Base-by-base conservation (phyloP, 2,113 vertebrate genomes). In the Nothocercus nigrocapillus region DNA sequence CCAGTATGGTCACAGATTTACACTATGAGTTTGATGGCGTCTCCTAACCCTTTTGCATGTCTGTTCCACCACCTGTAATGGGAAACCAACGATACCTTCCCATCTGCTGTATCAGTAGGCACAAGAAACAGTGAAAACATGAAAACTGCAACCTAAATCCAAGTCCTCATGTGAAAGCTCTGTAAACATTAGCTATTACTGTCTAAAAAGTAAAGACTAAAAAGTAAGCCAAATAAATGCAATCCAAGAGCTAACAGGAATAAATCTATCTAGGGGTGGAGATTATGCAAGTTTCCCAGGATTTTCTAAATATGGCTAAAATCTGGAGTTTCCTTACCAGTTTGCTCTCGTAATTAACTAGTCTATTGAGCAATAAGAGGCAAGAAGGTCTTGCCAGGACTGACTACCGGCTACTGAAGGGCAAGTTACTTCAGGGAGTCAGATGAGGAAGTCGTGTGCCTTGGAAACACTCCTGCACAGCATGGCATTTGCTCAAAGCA, bases 261-360 rank as follows among this genome's bases (percentile, higher is more conserved):
- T 44, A 95, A 91, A 85, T 66, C 63, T 70, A 51, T 89, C 61
- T 91, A 92, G 59, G 54, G 28, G 0, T 82, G 14, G 72, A 83
- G 72, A 88, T 93, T 47, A 83, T 32, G 32, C 51, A 51, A 86
- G 11, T 90, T 90, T 94, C 64, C 69, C 44, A 40, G 76, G 38
- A 73, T 91, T 81, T 83, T 85, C 75, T 91, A 59, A 91, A 94
- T 59, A 88, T 27, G 54, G 11, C 18, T 82, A 91, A 91, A 92
- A 89, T 64, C 27, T 38, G 42, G 32, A 64, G 49, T 44, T 85
- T 83, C 3, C 0, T 69, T 79, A 83, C 18, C 24, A 58, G 32
- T 72, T 86, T 78, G 20, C 25, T 88, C 25, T 68, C 64, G 70
- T 89, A 90, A 91, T 85, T 93, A 69, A 45, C 47, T 49, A 73